Evolutionary conservation across 1,140 invertebrate species (phyloP), one percentile per base, ranked within the genome.

Genomic region (Drosophila eugracilis): DNA sequence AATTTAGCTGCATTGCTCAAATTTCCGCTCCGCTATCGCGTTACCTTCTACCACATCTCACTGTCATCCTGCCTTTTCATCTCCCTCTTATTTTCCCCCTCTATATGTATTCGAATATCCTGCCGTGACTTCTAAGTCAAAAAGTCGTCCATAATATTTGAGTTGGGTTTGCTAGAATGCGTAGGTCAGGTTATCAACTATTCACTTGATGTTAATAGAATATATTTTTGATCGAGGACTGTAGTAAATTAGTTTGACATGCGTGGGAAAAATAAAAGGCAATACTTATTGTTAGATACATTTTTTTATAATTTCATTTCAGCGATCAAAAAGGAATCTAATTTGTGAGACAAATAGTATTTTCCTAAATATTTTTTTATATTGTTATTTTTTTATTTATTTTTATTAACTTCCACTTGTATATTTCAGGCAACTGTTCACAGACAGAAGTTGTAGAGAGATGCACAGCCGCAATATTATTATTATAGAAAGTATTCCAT

Each of bases 1-100:
- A 86, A 86, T 88, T 88, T 81, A 80, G 81, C 59, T 85, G 73
- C 77, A 86, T 81, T 74, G 77, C 73, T 85, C 81, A 70, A 85
- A 85, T 85, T 80, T 85, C 81, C 81, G 77, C 42, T 36, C n/a
- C 36, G 48, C 60, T 85, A 80, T 85, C 77, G 62, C 59, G 34
- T 80, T 86, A 74, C 80, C 26, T 39, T 48, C 32, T 39, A 32
- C 15, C 30, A 22, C 57, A 54, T 67, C 59, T 65, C 10, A 34
- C 45, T 21, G 19, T 10, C 4, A 12, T 9, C 15, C 12, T 42
- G 15, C 9, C 19, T 15, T 24, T 24, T 28, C 36, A 22, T 5
- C 42, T 26, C 6, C 12, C 21, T n/a, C n/a, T n/a, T 5, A 3
- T 19, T 28, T 15, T 24, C 1, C 12, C 2, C 1, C 12, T 1